Percentiles rank a stretch among this genome's conserved stretches.
These are phyloP conservation scores for Popillia japonica DNA, from an alignment of 1,140 invertebrate species.

Conservation along the genomic window DNA sequence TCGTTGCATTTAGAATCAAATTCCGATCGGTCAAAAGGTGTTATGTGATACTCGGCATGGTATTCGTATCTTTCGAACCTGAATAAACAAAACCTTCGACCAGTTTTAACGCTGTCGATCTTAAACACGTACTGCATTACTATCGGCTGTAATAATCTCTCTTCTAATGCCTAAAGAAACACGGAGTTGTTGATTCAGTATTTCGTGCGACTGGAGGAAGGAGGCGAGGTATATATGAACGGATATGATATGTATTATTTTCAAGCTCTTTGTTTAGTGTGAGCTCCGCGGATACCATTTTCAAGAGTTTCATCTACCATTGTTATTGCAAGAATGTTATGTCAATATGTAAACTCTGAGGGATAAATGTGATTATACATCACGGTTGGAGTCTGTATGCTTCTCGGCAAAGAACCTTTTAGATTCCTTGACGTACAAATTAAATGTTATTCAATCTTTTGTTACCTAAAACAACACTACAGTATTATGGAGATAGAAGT, in stretches of 20 bases:
- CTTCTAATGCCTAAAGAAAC: constrained; percentile 44
- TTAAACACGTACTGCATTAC: constrained; percentile 44
- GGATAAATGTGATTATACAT: constrained; percentile 6
- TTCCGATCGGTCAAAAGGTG: constrained; percentile 45
- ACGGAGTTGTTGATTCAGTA: constrained; percentile 42
- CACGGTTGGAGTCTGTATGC: not conserved
- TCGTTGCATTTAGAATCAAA: constrained; percentile 37
- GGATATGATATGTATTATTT: constrained; percentile 33
- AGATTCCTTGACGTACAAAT: constrained; percentile 16
- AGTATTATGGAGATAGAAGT: not conserved
- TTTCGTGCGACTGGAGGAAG: constrained; percentile 11
- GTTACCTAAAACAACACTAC: constrained; percentile 2
- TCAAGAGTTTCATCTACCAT: not conserved
- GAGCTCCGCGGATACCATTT: not conserved
- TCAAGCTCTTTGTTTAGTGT: constrained; percentile 3
- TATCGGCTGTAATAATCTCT: constrained; percentile 45
- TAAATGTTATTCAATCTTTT: constrained; percentile 19
- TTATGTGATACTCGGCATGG: constrained; percentile 40
- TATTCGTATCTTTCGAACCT: constrained; percentile 41
- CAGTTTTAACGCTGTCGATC: constrained; percentile 34
- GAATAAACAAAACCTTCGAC: constrained; percentile 44
- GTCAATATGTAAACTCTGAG: constrained; percentile 23
- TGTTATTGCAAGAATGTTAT: constrained; percentile 29
- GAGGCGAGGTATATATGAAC: constrained; percentile 13
- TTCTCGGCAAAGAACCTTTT: not conserved